These are phyloP conservation scores for Drosophila murphyi DNA, from an alignment of 1,140 invertebrate species.

Conservation along the genomic window DNA sequence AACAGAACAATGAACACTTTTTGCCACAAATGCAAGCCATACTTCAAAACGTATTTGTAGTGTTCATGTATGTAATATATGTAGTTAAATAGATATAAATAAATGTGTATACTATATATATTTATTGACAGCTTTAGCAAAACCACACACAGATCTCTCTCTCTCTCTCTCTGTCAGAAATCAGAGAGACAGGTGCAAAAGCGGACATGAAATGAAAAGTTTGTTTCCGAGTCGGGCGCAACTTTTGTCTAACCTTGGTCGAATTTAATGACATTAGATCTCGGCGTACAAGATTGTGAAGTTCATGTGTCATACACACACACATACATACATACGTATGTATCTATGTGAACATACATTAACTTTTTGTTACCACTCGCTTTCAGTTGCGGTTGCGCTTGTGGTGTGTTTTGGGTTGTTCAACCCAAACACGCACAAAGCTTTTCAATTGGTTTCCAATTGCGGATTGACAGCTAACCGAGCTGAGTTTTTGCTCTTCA, in stretches of 20 bases:
- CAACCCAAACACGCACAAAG: constrained; percentile 45
- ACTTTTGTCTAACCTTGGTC: constrained; percentile 61
- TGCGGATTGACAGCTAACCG: constrained; percentile 29
- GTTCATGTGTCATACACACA: constrained; percentile 32
- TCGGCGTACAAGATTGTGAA: constrained; percentile 44
- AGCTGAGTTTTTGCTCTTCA: not conserved
- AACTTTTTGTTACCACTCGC: constrained; percentile 52
- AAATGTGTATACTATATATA: not conserved
- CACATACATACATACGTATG: not conserved
- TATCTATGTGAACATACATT: constrained; percentile 6
- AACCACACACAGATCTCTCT: not conserved
- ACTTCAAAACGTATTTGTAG: not conserved
- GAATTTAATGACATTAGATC: constrained; percentile 75
- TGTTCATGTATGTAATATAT: no score
- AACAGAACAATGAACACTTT: constrained; percentile 48
- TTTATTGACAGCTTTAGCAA: constrained; percentile 13
- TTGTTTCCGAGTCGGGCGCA: constrained; percentile 9
- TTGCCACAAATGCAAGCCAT: constrained; percentile 38
- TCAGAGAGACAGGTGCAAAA: constrained; percentile 58
- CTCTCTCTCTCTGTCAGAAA: not conserved
- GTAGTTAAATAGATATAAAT: no score
- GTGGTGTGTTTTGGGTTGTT: constrained; percentile 58
- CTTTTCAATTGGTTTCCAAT: constrained; percentile 23
- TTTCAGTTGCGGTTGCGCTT: constrained; percentile 61
- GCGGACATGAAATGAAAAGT: constrained; percentile 58